Conservation (phyloP, 2,797 vertebrate genomes). For the Limnodromus scolopaceus region DNA sequence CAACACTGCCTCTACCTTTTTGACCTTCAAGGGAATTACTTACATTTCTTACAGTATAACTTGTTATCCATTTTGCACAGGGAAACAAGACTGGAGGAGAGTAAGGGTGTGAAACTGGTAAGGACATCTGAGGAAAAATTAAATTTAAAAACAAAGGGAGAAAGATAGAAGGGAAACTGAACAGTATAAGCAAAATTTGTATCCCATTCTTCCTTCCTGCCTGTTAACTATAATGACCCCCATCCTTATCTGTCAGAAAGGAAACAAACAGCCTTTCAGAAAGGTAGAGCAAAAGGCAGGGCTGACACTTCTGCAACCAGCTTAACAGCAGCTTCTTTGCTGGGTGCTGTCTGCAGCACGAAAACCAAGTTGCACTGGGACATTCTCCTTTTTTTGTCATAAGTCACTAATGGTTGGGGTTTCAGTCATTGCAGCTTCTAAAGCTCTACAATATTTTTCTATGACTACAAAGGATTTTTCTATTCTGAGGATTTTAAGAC, state of each 20-base stretch:
- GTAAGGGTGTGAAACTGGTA: not conserved
- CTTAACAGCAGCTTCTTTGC: not conserved
- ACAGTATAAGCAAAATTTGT: not conserved
- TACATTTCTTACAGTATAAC: not conserved
- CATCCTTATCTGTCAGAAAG: not conserved
- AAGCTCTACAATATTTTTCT: not conserved
- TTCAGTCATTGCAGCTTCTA: not conserved
- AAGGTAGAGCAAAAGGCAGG: not conserved
- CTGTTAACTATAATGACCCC: not conserved
- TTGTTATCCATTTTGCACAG: not conserved
- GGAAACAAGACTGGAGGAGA: not conserved
- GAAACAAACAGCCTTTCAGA: not conserved
- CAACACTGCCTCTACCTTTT: not conserved
- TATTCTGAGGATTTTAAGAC: slow-evolving; percentile 22
- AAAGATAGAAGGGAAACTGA: not conserved
- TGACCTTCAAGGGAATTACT: not conserved
- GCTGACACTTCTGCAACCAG: not conserved
- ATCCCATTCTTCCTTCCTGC: not conserved
- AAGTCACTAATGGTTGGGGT: not conserved
- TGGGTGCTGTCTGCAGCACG: not conserved
- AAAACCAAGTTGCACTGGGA: not conserved
- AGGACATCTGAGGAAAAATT: not conserved
- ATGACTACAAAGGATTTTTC: slow-evolving; percentile 1
- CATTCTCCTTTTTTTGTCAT: not conserved
- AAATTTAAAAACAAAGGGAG: not conserved